Evolutionary conservation across 2,888 invertebrate species (phyloP).

Genomic region (Scaptomyza parva): DNA sequence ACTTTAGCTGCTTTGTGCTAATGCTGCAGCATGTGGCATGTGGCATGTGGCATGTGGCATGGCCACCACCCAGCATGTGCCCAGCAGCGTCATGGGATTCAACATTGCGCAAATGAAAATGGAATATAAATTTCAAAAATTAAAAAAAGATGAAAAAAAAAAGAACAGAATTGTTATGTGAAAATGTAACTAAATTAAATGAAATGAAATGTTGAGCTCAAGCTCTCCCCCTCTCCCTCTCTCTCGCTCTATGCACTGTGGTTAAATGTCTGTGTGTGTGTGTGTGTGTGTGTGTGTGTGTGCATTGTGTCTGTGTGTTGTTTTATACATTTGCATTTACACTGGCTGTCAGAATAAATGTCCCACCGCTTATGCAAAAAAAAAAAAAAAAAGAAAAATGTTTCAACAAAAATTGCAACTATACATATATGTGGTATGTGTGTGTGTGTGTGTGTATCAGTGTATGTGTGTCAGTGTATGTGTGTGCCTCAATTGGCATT

Average conservation of each 20-base stretch:
- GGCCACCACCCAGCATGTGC: neutral
- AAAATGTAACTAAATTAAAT: slow-evolving; percentile 74
- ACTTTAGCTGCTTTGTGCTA: slow-evolving; percentile 50
- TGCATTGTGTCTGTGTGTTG: slow-evolving; percentile 9
- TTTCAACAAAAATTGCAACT: slow-evolving; percentile 26
- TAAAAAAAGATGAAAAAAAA: slow-evolving; percentile 33
- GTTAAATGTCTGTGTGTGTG: slow-evolving; percentile 2
- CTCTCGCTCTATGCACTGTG: slow-evolving; percentile 15
- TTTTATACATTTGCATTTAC: slow-evolving; percentile 50
- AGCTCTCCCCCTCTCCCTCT: too few species aligned
- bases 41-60: slow-evolving; percentile 6
- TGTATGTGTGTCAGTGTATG: neutral
- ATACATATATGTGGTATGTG: neutral
- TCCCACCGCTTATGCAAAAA: too few species aligned
- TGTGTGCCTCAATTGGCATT: slow-evolving; percentile 8
- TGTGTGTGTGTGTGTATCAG: neutral
- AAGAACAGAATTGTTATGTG: too few species aligned
- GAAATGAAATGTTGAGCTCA: slow-evolving; percentile 62
- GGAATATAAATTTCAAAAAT: slow-evolving; percentile 70
- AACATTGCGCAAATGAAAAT: slow-evolving; percentile 52
- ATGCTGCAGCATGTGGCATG: slow-evolving; percentile 60
- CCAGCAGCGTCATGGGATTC: slow-evolving; percentile 50
- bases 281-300: slow-evolving; percentile 11
- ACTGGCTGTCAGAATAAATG: slow-evolving; percentile 45
- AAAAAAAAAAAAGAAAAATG: too few species aligned